Base-by-base conservation (phyloP, 1,140 invertebrate genomes). In the Agrypnia vestita region DNA sequence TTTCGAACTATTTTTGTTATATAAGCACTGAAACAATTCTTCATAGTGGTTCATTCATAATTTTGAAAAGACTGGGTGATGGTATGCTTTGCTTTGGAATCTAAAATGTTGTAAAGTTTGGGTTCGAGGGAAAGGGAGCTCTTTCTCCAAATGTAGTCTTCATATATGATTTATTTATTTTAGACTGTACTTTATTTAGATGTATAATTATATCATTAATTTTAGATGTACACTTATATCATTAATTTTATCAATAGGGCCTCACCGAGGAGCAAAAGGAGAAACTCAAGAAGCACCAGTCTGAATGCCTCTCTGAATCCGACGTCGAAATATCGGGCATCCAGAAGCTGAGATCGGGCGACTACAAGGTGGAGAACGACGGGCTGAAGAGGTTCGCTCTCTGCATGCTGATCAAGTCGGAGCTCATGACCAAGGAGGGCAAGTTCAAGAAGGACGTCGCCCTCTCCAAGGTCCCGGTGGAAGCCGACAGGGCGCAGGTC, bases 391-490 rank as follows among this genome's bases (percentile, higher is more conserved):
- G 88, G 78, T 89, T 89, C 64, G 85, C 85, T 0, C 84, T 88
- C 3, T 90, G 89, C 82, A 88, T 89, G 86, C 77, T 89, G 84
- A 86, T 85, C 77, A 90, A 89, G 61, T 89, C 88, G 0, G 88
- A 89, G 76, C 84, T 90, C 84, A 89, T 89, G 89, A 88, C 87
- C 62, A 89, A 89, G 82, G 88, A 90, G 19, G 89, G 89, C n/a
- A 88, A 89, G 59, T 89, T 90, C 86, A 89, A 89, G 86, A 90
- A 90, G 80, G 89, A 90, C 49, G 85, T 90, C 17, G 88, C 88
- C 55, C 83, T 90, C 11, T 85, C 88, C 21, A 89, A 89, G 80
- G 86, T 90, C 86, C 87, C 13, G 8, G 88, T 88, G 49, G 84
- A 85, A 79, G 88, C 86, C 77, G 88, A 90, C 84, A 90, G 87